A percentile compares a stretch with the other conserved stretches of the same genome.
Conservation (phyloP, 2,797 vertebrate genomes). For the Etheostoma perlongum region DNA sequence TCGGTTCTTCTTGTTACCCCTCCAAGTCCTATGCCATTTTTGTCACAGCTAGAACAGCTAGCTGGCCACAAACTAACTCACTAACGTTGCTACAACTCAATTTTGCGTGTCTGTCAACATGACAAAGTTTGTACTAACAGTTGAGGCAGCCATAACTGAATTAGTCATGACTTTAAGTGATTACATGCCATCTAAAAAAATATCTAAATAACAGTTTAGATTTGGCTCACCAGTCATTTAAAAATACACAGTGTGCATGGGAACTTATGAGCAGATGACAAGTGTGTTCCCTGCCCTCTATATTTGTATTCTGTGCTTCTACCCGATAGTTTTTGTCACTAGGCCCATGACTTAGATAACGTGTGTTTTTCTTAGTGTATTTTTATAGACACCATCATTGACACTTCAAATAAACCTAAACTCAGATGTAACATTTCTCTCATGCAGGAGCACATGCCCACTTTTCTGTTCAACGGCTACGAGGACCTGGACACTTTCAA, state of each 20-base stretch:
- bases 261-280: slow-evolving; percentile 51
- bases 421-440: slow-evolving; percentile 18
- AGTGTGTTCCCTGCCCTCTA: not conserved
- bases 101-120: slow-evolving; percentile 26
- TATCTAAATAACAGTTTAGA: slow-evolving; percentile 32
- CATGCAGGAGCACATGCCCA: slow-evolving; percentile 96
- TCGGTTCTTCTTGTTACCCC: slow-evolving; percentile 32
- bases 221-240: slow-evolving; percentile 34
- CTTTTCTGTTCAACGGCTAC: slow-evolving; percentile 98
- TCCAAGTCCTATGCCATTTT: slow-evolving; percentile 16
- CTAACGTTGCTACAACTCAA: slow-evolving; percentile 9
- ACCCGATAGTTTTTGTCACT: not conserved
- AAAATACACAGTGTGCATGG: slow-evolving; percentile 37
- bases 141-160: slow-evolving; percentile 12
- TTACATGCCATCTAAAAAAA: slow-evolving; percentile 34
- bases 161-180: slow-evolving; percentile 19
- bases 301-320: slow-evolving; percentile 15
- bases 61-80: slow-evolving; percentile 2
- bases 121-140: slow-evolving; percentile 21
- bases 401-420: not conserved
- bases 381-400: not conserved
- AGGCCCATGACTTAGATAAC: not conserved
- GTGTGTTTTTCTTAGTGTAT: slow-evolving; percentile 23
- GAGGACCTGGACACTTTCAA: slow-evolving; percentile 99
- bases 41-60: slow-evolving; percentile 26